Evolutionary conservation across 2,113 vertebrate species (phyloP), one percentile per base, ranked within the genome.

Genomic region (Anoura caudifer): DNA sequence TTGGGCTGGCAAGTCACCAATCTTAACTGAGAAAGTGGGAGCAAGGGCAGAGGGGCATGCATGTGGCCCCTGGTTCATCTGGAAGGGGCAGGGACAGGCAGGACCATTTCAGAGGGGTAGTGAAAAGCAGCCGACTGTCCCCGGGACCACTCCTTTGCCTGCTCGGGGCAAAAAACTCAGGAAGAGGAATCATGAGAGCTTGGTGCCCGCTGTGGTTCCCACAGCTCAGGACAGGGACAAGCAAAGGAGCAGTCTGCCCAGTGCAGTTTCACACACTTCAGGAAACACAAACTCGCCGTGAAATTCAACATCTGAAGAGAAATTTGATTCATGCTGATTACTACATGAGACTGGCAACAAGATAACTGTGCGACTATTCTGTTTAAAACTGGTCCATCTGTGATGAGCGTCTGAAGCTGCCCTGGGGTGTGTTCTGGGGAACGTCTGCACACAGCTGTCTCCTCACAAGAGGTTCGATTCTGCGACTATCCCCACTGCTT

Each of bases 381-480:
- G 38, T 1, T n/a, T 24, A 8, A 13, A 47, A 69, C 24, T 3
- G 43, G 20, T 47, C n/a, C 1, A 0, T 10, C 38, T 33, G 4
- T 11, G 56, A 33, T 22, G 3, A 45, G 31, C 41, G 7, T 8
- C 24, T 3, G 13, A 41, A 4, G 67, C 38, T 9, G 19, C 73
- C 16, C 47, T 3, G 0, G 7, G 33, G 4, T 33, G 28, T 2
- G 31, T 17, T 31, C 5, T 6, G 63, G n/a, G 43, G 11, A 1
- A 5, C 0, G 7, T 20, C 36, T 2, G 7, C 3, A 1, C 10
- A 3, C 11, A 22, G 67, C 56, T 28, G 10, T 9, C 19, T 28
- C 10, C 2, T 56, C 4, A 17, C 1, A 5, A n/a, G 83, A 67
- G 0, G 1, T 0, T 7, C 12, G 15, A 2, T 2, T 0, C 12